Base-by-base conservation (phyloP, 2,888 invertebrate genomes). In the Polydrusus cervinus region DNA sequence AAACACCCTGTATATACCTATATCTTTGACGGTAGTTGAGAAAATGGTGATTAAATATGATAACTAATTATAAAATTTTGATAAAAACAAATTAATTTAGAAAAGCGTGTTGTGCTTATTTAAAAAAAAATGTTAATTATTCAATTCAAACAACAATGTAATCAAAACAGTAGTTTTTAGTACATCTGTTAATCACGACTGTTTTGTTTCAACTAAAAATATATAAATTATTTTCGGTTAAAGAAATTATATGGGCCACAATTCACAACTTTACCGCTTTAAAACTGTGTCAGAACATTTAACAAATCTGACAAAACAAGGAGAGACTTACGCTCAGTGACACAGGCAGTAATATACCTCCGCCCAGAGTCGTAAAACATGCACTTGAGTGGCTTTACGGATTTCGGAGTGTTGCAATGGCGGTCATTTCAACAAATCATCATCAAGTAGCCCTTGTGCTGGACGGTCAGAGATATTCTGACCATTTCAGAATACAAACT, bases 381-480 rank as follows among this genome's bases (percentile, higher is more conserved):
- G 76, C 62, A 70, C 74, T 74, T 67, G 71, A 76, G 73, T 76
- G 71, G 76, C 76, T 76, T 76, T 76, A 68, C 66, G 70, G 76
- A 75, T 75, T 71, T 67, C 55, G 62, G 62, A 69, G 71, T 75
- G 70, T 62, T 71, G 69, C 69, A 53, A 60, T 60, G 70, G 68
- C 62, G 65, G 70, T 71, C 66, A 74, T 74, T 73, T 47, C 76
- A 73, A 76, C 76, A 70, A 71, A 74, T 76, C 76, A 76, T 76
- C 76, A 76, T 76, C 74, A 76, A 76, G 76, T 70, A 71, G 73
- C 64, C 57, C 61, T 64, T 64, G 71, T 61, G 62, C 14, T 40
- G 40, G 71, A 66, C 66, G 65, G 60, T 62, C 64, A 67, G 55
- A 61, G 71, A 73, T 51, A 71, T 71, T 38, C 76, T 71, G 76